Base-by-base conservation (phyloP, 1,140 invertebrate genomes). In the Coboldia fuscipes region DNA sequence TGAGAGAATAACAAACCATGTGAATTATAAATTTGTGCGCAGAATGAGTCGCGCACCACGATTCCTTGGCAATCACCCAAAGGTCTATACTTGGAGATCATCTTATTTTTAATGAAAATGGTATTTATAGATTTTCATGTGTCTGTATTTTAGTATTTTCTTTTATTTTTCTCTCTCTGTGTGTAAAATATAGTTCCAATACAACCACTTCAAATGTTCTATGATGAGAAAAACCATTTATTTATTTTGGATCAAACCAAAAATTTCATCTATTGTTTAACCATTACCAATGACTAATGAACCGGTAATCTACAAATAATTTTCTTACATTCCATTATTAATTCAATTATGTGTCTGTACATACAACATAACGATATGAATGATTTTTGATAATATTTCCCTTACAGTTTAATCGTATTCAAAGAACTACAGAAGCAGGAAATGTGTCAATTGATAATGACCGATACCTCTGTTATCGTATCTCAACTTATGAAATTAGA, bases 71-170 rank as follows among this genome's bases (percentile, higher is more conserved):
- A 62, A 18, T 40, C 33, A 45, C 62, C 68, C 68, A 72, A 70
- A 63, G 57, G 65, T 61, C 68, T 72, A 70, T 72, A 71, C 68
- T 72, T 71, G 68, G 68, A 63, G 65, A 72, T 70, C 65, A 56
- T 55, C 58, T 61, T 48, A 55, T 50, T 50, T n/a, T n/a, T 48
- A 40, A 45, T 51, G 57, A 61, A 65, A 65, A 63, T 64, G 63
- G 64, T 66, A 63, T 61, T 52, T 48, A 51, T 48, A 49, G 45
- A 42, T 46, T 13, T 47, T 46, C 44, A 38, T 50, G 59, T 57
- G 60, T 61, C 51, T 63, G 62, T 62, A 60, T 60, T 62, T 62
- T 5, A 22, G 16, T 36, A 12, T 22, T 16, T 30, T 30, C 19
- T 18, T 18, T 29, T 22, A 15, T 30, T 12, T 22, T 21, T 24